phyloP scores from a whole-genome alignment of 2,113 vertebrate genomes.

The Ailurus styani region DNA sequence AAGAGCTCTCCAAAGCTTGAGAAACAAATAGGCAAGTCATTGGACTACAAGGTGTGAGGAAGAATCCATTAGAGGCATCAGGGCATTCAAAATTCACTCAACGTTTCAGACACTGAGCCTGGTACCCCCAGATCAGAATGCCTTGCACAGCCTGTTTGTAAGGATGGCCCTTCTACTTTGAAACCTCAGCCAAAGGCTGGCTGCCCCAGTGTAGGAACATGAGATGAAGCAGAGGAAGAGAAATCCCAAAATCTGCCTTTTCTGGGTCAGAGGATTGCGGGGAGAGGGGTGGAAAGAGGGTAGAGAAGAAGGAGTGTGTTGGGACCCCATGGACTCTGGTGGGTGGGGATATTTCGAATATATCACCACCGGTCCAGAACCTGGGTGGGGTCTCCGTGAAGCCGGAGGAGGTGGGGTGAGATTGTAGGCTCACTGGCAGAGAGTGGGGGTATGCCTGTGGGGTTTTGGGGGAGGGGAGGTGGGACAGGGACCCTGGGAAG shows the following conservation, averaged over 20 bases:
- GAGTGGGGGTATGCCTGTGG: too few species aligned
- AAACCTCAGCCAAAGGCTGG: background rate
- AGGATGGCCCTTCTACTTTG: background rate
- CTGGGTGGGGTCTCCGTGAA: background rate
- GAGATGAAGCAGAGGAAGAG: background rate
- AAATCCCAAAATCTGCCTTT: background rate
- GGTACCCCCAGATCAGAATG: fast-evolving
- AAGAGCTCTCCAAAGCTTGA: background rate
- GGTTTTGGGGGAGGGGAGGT: background rate
- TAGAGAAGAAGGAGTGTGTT: background rate
- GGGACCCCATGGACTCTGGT: background rate
- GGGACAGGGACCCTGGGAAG: too few species aligned
- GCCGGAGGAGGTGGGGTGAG: background rate
- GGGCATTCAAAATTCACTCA: background rate
- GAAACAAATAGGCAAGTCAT: background rate
- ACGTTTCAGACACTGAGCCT: background rate
- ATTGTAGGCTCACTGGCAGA: background rate
- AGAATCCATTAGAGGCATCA: background rate
- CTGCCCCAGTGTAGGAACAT: background rate
- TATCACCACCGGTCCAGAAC: background rate
- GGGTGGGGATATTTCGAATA: background rate
- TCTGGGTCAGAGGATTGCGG: background rate
- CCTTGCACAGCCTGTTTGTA: background rate
- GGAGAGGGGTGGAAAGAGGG: background rate
- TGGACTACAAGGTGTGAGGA: background rate